These are phyloP conservation scores for Hyles euphorbiae DNA, from an alignment of 1,140 invertebrate genomes.

Conservation along the genomic window DNA sequence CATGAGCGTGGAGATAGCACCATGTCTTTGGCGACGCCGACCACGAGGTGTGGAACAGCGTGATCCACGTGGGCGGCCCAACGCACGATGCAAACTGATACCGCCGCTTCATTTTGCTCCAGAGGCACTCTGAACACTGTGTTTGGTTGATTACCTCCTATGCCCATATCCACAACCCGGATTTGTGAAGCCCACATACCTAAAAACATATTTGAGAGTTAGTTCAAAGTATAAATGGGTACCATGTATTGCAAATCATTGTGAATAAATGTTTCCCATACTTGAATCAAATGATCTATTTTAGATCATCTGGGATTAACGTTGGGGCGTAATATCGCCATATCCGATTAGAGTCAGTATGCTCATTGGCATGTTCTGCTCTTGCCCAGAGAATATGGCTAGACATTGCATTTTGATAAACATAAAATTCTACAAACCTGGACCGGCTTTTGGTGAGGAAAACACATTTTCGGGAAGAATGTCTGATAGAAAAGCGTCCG, in stretches of 20 bases:
- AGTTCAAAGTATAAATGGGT: no score
- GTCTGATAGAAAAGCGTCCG: constrained; percentile 96
- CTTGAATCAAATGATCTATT: constrained; percentile 70
- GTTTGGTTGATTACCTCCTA: constrained; percentile 70
- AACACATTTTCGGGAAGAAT: constrained; percentile 95
- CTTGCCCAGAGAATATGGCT: constrained; percentile 73
- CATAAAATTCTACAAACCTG: constrained; percentile 74
- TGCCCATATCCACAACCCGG: constrained; percentile 91
- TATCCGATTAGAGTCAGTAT: constrained; percentile 67
- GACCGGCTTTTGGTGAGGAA: constrained; percentile 96
- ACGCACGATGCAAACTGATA: constrained; percentile 83
- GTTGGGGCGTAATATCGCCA: constrained; percentile 65
- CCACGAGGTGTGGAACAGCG: constrained; percentile 53
- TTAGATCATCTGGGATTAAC: constrained; percentile 70
- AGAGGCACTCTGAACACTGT: constrained; percentile 87
- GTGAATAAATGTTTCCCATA: constrained; percentile 45
- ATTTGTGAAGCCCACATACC: constrained; percentile 98
- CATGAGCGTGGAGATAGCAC: constrained; percentile 91
- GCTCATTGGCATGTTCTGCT: constrained; percentile 47
- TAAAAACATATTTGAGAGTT: constrained; percentile 36
- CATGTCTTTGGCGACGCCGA: constrained; percentile 89
- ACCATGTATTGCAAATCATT: not conserved
- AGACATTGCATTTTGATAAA: not conserved
- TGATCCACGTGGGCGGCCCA: constrained; percentile 62
- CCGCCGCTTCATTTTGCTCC: constrained; percentile 97